Base-by-base conservation (phyloP, 1,140 invertebrate genomes). In the Lepeophtheirus salmonis region DNA sequence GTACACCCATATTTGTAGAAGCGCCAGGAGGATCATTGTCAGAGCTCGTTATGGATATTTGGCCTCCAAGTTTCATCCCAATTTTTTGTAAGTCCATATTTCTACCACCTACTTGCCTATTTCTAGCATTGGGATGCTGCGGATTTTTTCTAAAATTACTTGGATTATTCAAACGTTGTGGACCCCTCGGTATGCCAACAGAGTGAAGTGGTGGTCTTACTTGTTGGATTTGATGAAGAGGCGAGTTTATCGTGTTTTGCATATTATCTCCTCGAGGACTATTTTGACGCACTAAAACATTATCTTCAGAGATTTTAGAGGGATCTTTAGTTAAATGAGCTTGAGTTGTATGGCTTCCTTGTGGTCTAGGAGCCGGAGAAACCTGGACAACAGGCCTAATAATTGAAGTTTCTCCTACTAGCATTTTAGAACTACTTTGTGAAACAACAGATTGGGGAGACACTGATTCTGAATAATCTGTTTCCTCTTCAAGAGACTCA, bases 31-130 rank as follows among this genome's bases (percentile, higher is more conserved):
- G 55, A 16, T 25, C 26, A 17, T 13, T 17, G 12, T 57, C 55
- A 17, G 26, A 26, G 26, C 20, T 24, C 10, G 55, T 26, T n/a
- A 57, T 57, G 55, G 55, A 57, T 14, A 57, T 57, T 14, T 25
- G 16, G n/a, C 55, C 55, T 3, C 55, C 55, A 3, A 57, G 25
- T n/a, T 30, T 24, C 30, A 26, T 25, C 2, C 55, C 55, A 41
- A 57, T 25, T 41, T 41, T 25, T 30, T 30, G 22, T 3, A 57
- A 17, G 21, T 57, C 55, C 50, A 18, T 22, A 21, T 12, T 16
- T 16, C 20, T 18, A 16, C 4, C 20, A 10, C 30, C n/a, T 12
- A 41, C 10, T 12, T 41, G 30, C 30, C 30, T 41, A 12, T 10
- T 41, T 41, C 10, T 12, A n/a, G 30, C 30, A 41, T 41, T 12